Evolutionary conservation across 2,113 vertebrate genomes (phyloP).

Genomic region (Sphyrna mokarran): DNA sequence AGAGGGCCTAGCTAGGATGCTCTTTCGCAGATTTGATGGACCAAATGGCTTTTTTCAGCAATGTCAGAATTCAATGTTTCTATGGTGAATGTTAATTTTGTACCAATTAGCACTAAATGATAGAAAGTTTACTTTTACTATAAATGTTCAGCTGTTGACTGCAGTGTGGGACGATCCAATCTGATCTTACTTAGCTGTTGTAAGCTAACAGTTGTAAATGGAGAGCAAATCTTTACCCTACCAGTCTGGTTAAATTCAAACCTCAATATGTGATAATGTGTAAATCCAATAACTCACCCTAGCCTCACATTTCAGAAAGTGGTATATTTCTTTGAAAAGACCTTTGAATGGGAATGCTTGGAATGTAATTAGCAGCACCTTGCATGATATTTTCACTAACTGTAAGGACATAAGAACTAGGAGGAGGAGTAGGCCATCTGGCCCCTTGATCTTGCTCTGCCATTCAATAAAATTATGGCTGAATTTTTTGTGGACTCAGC

Average conservation of each 20-base stretch:
- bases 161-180: not conserved
- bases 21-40: no score
- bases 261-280: not conserved
- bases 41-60: no score
- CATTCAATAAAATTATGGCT: no score
- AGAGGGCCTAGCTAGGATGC: no score
- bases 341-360: not conserved
- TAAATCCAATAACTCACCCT: not conserved
- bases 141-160: not conserved
- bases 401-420: no score
- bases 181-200: not conserved
- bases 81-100: not conserved
- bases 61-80: no score
- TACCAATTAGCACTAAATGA: not conserved
- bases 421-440: no score
- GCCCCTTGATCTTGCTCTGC: no score
- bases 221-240: not conserved
- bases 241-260: not conserved
- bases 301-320: not conserved
- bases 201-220: not conserved
- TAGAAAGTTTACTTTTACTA: not conserved
- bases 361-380: not conserved
- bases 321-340: not conserved
- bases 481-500: no score
- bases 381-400: not conserved